Base-by-base conservation (phyloP, 2,113 vertebrate genomes). In the Melanerpes formicivorus region DNA sequence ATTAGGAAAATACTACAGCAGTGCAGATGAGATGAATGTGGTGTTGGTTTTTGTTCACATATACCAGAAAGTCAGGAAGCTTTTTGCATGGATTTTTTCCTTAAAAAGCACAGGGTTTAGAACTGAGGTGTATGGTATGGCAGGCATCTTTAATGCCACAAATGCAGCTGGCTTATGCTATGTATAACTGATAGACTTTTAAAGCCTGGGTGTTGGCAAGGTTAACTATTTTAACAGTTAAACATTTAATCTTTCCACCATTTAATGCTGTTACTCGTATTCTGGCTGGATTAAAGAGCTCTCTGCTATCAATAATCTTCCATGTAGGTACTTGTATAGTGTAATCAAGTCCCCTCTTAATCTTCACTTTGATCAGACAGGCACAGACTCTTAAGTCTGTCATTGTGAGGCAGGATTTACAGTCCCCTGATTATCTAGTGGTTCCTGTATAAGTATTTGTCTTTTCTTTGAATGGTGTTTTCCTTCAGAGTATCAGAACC, bases 331-430 rank as follows among this genome's bases (percentile, higher is more conserved):
- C 42, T 74, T 87, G 27, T 52, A 27, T 27, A 48, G 32, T 83
- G 75, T 85, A 89, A 93, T 94, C 60, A 93, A 72, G 52, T 72
- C 26, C 25, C 4, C 30, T 71, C 18, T 91, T 89, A 92, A 90
- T 82, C 87, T 89, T 85, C 5, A 1, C 52, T 89, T 95, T 90
- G 71, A 88, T 93, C 79, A 67, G 58, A 60, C 25, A 74, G 90
- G 40, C 62, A 48, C 42, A 82, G 50, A 67, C 74, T 80, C 79
- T 77, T 44, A 82, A 58, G 7, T 74, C n/a, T 78, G 62, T 62
- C 48, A 30, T 74, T 21, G 23, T 66, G 78, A 89, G 60, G 44
- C 56, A 89, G 79, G 54, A 88, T 89, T 92, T 94, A 37, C 22
- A 18, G 32, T 42, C n/a, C 22, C 82, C 67, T 87, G 66, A 66